Evolutionary conservation across 1,140 invertebrate species (phyloP), one percentile per base, ranked within the genome.

Genomic region (Neotoxoptera formosana): DNA sequence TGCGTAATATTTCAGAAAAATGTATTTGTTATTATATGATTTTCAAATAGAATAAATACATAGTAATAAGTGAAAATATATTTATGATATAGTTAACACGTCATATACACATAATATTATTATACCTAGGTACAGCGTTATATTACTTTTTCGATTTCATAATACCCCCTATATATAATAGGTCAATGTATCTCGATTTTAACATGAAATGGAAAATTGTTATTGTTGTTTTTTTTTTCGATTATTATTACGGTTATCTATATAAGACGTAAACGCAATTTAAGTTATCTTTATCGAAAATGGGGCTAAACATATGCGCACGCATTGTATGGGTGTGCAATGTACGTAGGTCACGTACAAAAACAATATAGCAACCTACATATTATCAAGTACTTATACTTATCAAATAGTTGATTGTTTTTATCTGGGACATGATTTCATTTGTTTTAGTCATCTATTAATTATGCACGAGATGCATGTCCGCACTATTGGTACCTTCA

Each of bases 291-390:
- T 34, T 36, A 34, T 34, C 30, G 48, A 45, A 89, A 89, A 89
- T 36, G 20, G n/a, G 87, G n/a, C 87, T 48, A 89, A 89, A 53
- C 30, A 36, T 36, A 51, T 25, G 51, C 1, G 25, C 47, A 36
- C 11, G 48, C 34, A 89, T 25, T 25, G 23, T 23, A 30, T 20
- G 45, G 7, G 87, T 56, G 87, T 89, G 34, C 87, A 89, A 56
- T 56, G 87, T 89, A 34, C 87, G 48, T 56, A 89, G 87, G 87
- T 89, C 87, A 56, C 23, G 34, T 34, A 48, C n/a, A 48, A 20
- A n/a, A 88, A 48, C 47, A 88, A 87, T 84, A 84, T 45, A 48
- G 30, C 36, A 88, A 88, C 47, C 86, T 88, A 88, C 47, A 88
- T 88, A 48, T 23, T n/a, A 48, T 1, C 7, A 83, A 51, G 60